Conservation (phyloP, 92 coral and sea anemone genomes). For the Actinostola sp. region DNA sequence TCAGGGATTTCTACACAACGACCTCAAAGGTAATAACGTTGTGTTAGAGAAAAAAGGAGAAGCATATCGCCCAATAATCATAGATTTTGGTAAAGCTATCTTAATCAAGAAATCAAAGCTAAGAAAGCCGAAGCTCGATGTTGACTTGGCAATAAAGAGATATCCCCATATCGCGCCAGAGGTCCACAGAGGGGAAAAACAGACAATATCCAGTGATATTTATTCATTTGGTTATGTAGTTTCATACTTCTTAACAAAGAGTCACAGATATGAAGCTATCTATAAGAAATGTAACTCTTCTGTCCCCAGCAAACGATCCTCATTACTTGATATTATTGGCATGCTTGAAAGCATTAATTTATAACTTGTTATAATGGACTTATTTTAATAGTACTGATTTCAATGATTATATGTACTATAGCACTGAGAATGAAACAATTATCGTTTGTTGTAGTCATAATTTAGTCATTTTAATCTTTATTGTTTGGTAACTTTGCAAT, state of each 20-base stretch:
- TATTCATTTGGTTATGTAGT: conserved; percentile 27
- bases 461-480: too few relatives aligned
- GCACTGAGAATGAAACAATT: too few relatives aligned
- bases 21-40: conserved; percentile 22
- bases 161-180: conserved; percentile 23
- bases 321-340: background rate
- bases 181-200: conserved; percentile 18
- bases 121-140: conserved; percentile 12
- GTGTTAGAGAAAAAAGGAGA: conserved; percentile 8
- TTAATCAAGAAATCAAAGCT: background rate
- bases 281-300: conserved; percentile 1
- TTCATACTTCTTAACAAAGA: background rate
- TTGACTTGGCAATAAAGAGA: background rate
- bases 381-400: too few relatives aligned
- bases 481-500: too few relatives aligned
- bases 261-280: background rate
- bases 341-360: too few relatives aligned
- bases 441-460: too few relatives aligned
- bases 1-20: conserved; percentile 29
- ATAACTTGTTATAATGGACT: too few relatives aligned
- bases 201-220: conserved; percentile 14
- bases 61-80: conserved; percentile 4
- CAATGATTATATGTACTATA: too few relatives aligned
- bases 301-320: background rate
- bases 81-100: conserved; percentile 26